Conservation (phyloP, 2,888 invertebrate genomes). For the Euzetes globulus region DNA sequence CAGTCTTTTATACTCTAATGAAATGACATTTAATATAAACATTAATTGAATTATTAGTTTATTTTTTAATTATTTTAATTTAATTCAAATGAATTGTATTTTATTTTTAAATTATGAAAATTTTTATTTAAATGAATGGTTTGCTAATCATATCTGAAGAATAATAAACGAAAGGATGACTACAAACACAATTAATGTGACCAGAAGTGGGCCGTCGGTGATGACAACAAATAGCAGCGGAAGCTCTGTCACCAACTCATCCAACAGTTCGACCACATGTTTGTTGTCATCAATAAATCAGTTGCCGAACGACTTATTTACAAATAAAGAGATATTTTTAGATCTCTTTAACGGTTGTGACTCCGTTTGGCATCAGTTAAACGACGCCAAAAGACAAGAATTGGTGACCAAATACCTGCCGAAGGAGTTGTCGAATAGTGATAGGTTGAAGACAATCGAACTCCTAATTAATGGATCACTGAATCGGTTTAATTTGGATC, state of each 20-base stretch:
- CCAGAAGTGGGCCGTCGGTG: not conserved
- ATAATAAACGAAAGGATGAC: not conserved
- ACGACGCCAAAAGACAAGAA: conserved; percentile 22
- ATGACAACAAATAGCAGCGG: not conserved
- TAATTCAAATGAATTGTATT: not conserved
- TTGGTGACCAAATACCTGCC: conserved; percentile 31
- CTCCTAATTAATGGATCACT: conserved; percentile 1
- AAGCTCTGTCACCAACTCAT: not conserved
- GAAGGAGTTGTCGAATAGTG: not conserved
- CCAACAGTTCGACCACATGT: not conserved
- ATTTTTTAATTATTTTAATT: not conserved
- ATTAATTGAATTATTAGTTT: not conserved
- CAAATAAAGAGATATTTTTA: conserved; percentile 21
- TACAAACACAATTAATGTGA: not conserved
- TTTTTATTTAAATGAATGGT: not conserved
- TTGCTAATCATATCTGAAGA: not conserved
- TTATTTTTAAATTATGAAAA: conserved; percentile 10
- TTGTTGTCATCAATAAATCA: conserved; percentile 7
- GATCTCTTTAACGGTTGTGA: conserved; percentile 9
- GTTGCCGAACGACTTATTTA: conserved; percentile 28
- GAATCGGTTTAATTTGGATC: conserved; percentile 29
- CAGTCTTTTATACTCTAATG: not conserved
- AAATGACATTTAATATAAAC: conserved; percentile 13
- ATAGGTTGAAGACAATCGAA: conserved; percentile 25
- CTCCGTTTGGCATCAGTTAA: conserved; percentile 9